These are phyloP conservation scores for Keiferia lycopersicella DNA, from an alignment of 2,888 invertebrate species.

Conservation along the genomic window DNA sequence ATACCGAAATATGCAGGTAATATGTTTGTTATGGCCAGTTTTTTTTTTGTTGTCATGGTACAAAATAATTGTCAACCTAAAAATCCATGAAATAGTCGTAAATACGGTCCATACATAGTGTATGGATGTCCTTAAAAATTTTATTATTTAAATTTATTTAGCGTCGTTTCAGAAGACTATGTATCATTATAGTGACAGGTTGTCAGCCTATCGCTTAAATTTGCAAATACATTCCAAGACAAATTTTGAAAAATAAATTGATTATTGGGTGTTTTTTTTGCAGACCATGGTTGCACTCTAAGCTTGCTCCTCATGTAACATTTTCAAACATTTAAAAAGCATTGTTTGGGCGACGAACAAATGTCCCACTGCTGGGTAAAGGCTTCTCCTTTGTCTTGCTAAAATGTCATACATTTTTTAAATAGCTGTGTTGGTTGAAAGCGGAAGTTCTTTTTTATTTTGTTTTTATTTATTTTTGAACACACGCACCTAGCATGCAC, in stretches of 20 bases:
- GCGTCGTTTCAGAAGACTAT: too few relatives aligned
- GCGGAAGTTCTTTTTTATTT: neutral
- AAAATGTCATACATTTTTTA: neutral
- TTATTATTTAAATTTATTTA: too few relatives aligned
- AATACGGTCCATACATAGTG: too few relatives aligned
- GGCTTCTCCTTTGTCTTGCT: neutral
- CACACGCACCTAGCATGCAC: neutral
- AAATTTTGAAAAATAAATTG: neutral
- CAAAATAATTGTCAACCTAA: too few relatives aligned
- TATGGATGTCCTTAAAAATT: too few relatives aligned
- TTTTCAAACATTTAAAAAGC: neutral
- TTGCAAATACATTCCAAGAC: neutral
- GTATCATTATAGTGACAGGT: too few relatives aligned
- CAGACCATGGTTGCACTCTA: neutral
- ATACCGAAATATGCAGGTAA: too few relatives aligned
- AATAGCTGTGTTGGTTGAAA: neutral
- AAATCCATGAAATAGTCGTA: too few relatives aligned
- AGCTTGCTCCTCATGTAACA: neutral
- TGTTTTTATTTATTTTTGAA: neutral
- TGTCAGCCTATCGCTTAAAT: too few relatives aligned
- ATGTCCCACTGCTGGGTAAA: conserved; percentile 16
- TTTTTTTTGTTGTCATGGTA: too few relatives aligned
- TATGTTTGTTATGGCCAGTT: too few relatives aligned
- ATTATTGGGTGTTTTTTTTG: neutral
- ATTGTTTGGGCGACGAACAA: neutral